Base-by-base conservation (phyloP, 2,888 invertebrate genomes). In the Catotricha subobsoleta region DNA sequence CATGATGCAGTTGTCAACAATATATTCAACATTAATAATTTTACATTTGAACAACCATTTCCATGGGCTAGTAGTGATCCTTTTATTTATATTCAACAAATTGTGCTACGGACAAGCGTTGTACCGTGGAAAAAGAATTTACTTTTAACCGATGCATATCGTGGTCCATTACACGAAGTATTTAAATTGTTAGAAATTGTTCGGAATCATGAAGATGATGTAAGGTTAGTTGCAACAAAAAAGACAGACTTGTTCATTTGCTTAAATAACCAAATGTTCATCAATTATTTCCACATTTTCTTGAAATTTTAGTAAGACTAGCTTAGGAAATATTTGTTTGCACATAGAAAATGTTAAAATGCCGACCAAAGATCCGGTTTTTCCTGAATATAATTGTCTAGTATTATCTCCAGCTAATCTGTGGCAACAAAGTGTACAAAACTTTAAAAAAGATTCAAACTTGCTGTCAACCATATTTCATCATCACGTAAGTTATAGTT, bases 301-400 rank as follows among this genome's bases (percentile, higher is more conserved):
- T 9, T 16, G 5, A 9, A 15, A 13, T 33, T 66, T 34, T 60
- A 80, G 80, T 54, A 71, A 71, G 51, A 72, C 72, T 51, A 79
- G 81, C 28, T 62, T 91, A 48, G 74, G 78, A 38, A 80, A 90
- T 55, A 69, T 82, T 44, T 91, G 91, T 61, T 69, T 88, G 47
- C 87, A 87, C 55, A 77, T 91, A 41, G 86, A 84, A 57, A 76
- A 78, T 44, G 74, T 83, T 6, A 80, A 80, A 52, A 69, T 72
- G 39, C 53, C 60, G 3, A 69, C 71, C 47, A 67, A 71, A 44
- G 72, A 75, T 28, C 16, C 36, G 15, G 69, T 84, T 42, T 67
- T 95, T 47, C 94, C 95, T 0, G 84, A 92, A 58, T 94, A 88
- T 59, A 83, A 79, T 58, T 95, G 95, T 60, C 69, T 95, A 20